These are phyloP conservation scores for Enteromius anoplus DNA, from an alignment of 2,797 vertebrate species.

Conservation along the genomic window DNA sequence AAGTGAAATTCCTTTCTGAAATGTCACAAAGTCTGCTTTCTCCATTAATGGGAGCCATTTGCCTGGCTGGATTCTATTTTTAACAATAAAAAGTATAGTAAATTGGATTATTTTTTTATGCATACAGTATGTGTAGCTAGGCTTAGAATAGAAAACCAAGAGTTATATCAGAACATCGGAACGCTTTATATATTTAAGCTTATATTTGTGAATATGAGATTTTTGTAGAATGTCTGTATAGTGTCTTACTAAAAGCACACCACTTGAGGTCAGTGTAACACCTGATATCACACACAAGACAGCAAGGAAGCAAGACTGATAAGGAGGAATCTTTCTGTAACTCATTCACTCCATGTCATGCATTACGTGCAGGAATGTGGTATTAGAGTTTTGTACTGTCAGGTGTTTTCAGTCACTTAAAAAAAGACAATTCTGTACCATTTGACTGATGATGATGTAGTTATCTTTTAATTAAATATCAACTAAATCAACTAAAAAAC, in stretches of 20 bases:
- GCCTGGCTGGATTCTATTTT: not conserved
- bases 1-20: not conserved
- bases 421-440: not conserved
- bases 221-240: not conserved
- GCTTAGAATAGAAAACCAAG: not conserved
- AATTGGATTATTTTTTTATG: not conserved
- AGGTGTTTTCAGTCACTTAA: not conserved
- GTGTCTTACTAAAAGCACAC: conserved; percentile 64
- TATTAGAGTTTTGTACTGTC: not conserved
- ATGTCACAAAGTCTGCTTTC: not conserved
- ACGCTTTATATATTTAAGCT: not conserved
- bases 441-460: not conserved
- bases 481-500: no score
- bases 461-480: not conserved
- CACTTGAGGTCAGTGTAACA: conserved; percentile 55
- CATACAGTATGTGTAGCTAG: not conserved
- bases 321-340: not conserved
- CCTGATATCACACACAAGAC: conserved; percentile 27
- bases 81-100: not conserved
- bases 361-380: not conserved
- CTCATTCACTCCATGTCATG: not conserved
- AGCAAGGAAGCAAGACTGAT: not conserved
- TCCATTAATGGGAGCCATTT: not conserved
- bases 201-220: not conserved
- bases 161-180: no score